Conservation (phyloP, 2,797 vertebrate species). For the Artibeus lituratus region DNA sequence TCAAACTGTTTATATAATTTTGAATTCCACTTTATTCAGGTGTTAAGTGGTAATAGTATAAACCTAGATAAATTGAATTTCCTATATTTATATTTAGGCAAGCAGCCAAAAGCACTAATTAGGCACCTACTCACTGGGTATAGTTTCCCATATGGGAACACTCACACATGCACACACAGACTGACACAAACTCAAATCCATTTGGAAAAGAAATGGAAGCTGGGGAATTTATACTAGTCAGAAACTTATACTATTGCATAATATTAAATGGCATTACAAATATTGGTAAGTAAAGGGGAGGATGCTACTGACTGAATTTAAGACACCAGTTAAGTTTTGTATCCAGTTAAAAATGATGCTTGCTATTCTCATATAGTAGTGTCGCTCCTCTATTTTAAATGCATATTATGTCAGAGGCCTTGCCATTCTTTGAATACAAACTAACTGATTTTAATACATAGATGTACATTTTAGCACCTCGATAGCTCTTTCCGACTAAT, state of each 20-base stretch:
- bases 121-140: background rate
- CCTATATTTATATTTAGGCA: background rate
- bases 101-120: background rate
- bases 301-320: background rate
- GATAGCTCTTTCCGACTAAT: background rate
- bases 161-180: background rate
- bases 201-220: background rate
- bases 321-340: background rate
- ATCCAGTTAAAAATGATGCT: background rate
- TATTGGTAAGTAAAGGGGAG: background rate
- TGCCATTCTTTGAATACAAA: background rate
- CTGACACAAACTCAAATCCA: background rate
- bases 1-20: background rate
- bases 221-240: background rate
- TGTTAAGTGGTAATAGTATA: background rate
- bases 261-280: background rate
- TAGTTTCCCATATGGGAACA: background rate
- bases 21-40: background rate
- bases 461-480: background rate
- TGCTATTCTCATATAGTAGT: background rate
- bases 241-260: background rate
- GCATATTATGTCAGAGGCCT: background rate
- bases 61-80: background rate
- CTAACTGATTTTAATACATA: background rate
- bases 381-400: background rate